Percentiles rank a stretch among this genome's conserved stretches.
Conservation (phyloP, 35 echinoderm and acorn worm genomes). For the Patiria miniata region DNA sequence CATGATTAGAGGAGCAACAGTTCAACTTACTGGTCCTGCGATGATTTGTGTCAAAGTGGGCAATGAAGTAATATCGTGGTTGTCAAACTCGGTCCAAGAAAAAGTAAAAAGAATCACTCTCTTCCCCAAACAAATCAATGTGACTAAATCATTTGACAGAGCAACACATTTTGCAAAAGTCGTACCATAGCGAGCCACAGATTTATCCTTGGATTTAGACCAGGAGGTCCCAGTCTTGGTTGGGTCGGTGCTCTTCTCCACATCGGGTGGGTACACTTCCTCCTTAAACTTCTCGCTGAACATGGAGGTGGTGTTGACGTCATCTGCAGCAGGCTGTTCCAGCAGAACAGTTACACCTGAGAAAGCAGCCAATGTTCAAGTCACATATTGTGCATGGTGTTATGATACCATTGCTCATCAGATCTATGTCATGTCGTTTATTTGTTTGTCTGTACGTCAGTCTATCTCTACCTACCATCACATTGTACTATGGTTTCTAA, state of each 20-base stretch:
- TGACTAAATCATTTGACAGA: no score
- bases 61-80: no score
- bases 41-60: no score
- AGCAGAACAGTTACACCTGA: constrained; percentile 38
- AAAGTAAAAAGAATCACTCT: no score
- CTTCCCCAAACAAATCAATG: no score
- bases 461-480: no score
- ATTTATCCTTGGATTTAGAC: constrained; percentile 26
- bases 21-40: no score
- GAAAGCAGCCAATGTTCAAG: neutral
- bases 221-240: constrained; percentile 28
- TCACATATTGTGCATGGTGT: neutral
- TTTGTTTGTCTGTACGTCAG: no score
- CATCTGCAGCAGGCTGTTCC: constrained; percentile 22
- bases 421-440: neutral
- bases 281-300: constrained; percentile 25
- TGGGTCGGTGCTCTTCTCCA: constrained; percentile 7
- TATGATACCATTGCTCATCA: neutral
- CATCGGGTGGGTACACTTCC: constrained; percentile 32
- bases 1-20: no score
- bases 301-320: constrained; percentile 35
- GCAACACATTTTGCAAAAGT: neutral
- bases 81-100: no score
- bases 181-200: constrained; percentile 15
- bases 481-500: constrained; percentile 8